Conservation (phyloP, 2,113 vertebrate genomes). For the Carettochelys insculpta region DNA sequence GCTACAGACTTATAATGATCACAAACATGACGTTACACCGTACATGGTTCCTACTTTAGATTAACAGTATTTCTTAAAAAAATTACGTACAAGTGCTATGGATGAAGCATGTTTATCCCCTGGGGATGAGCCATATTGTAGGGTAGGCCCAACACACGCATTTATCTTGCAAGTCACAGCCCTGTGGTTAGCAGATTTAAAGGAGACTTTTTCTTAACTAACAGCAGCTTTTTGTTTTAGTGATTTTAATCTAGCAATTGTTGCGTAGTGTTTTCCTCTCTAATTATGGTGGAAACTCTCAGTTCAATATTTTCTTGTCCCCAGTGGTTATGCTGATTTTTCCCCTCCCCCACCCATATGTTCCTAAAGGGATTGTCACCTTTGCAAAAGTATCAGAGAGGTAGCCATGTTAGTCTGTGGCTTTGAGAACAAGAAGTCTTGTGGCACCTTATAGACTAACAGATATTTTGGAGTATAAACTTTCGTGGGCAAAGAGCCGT, state of each 20-base stretch:
- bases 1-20: not conserved
- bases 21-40: not conserved
- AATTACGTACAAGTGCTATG: not conserved
- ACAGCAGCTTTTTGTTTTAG: not conserved
- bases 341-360: too few relatives aligned
- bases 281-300: not conserved
- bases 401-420: too few relatives aligned
- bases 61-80: not conserved
- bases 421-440: too few relatives aligned
- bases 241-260: not conserved
- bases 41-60: not conserved
- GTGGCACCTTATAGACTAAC: too few relatives aligned
- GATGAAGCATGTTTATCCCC: not conserved
- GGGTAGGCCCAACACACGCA: not conserved
- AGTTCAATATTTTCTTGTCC: not conserved
- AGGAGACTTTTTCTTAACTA: not conserved
- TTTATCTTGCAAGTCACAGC: not conserved
- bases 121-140: not conserved
- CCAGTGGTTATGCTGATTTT: not conserved
- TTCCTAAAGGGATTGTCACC: not conserved
- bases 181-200: not conserved
- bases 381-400: too few relatives aligned
- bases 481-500: too few relatives aligned
- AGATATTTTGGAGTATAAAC: too few relatives aligned
- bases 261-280: not conserved